Percentiles rank a stretch among this genome's conserved stretches.
Evolutionary conservation across 2,113 vertebrate genomes (phyloP).

Genomic region (Nothocercus nigrocapillus): DNA sequence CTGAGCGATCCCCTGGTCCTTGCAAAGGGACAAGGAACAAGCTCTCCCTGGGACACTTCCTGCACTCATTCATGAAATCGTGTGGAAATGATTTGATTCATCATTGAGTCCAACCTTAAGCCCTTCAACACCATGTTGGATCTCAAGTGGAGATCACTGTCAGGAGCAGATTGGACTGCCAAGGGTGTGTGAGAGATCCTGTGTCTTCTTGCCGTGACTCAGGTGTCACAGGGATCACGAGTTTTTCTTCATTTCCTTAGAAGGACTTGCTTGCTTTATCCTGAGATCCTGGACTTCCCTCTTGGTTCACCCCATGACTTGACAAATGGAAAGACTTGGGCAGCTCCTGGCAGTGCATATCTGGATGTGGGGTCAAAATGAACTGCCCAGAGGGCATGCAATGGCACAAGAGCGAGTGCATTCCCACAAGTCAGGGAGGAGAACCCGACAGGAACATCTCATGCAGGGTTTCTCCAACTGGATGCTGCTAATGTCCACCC

Average conservation of each 20-base stretch:
- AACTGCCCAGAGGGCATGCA: neutral
- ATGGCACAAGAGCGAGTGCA: neutral
- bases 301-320: neutral
- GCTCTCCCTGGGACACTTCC: neutral
- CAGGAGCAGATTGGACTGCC: neutral
- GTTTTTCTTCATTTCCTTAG: neutral
- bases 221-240: neutral
- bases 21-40: neutral
- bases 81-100: constrained; percentile 36
- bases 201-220: neutral
- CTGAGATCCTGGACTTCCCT: neutral
- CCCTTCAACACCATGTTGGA: too few species aligned
- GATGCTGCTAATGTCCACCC: neutral
- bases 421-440: neutral
- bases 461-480: neutral
- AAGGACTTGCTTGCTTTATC: neutral
- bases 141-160: neutral
- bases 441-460: too few species aligned
- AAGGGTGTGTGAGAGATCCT: neutral
- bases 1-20: neutral
- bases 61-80: neutral
- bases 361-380: neutral
- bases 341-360: neutral
- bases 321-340: neutral
- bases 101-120: too few species aligned